Base-by-base conservation (phyloP, 2,888 invertebrate genomes). In the Noctua janthina region DNA sequence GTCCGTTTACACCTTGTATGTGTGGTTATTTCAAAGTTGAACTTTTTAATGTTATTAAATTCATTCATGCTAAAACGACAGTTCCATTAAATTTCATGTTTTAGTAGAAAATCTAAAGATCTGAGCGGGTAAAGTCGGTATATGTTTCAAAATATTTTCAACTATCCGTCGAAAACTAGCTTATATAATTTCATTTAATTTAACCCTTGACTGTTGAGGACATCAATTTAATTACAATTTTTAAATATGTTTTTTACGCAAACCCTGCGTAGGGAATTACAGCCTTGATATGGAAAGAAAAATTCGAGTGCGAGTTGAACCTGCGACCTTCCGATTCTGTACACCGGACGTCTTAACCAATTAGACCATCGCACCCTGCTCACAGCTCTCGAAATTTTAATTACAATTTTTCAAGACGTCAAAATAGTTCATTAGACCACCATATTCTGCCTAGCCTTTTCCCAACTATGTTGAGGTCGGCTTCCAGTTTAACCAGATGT, bases 71-170 rank as follows among this genome's bases (percentile, higher is more conserved):
- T 39, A 59, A 15, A 49, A 56, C 43, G 29, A 76, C n/a, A 15
- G 49, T 76, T 76, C 29, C 4, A 62, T 51, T 20, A n/a, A 62
- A 75, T 49, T 76, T 2, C 13, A 54, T 3, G 46, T 54, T 78
- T n/a, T 54, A 35, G n/a, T 46, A n/a, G 10, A n/a, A 35, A n/a
- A 54, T 54, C 7, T 66, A 11, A 54, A 68, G 3, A 17, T 35
- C 10, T 51, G 49, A 62, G 23, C 35, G n/a, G 7, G 59, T 46
- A 46, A 23, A 17, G 1, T 62, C 15, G 11, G 29, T 39, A 68
- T 23, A 54, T 46, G 23, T 71, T 71, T 56, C 23, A 67, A 67
- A 80, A 80, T 59, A 56, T 17, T 68, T 29, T 77, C 6, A 59
- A 68, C 4, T 43, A 51, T 49, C 5, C 13, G 1, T 17, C 15